phyloP scores from a whole-genome alignment of 1,140 invertebrate genomes.

The Himalopsyche phryganea region DNA sequence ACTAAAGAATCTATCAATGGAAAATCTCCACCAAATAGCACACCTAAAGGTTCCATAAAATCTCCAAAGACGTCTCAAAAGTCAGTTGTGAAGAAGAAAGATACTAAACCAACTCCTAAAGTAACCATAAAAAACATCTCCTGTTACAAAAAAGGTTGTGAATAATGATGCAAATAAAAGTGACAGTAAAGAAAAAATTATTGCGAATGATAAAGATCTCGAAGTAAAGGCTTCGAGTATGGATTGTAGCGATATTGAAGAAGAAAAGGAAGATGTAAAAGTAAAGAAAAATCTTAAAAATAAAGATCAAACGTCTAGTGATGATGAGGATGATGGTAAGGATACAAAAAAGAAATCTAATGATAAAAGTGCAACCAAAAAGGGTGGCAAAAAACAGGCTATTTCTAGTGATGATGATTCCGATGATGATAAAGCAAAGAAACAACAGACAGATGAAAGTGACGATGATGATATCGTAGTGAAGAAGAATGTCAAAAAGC shows the following conservation, averaged over 20 bases:
- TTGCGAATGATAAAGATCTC: not conserved
- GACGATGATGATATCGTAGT: conserved; percentile 6
- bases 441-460: conserved; percentile 5
- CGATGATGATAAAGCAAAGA: conserved; percentile 13
- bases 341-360: not conserved
- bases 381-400: conserved; percentile 2
- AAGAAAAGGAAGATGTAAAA: conserved; percentile 13
- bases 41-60: not conserved
- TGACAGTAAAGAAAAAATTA: conserved; percentile 1
- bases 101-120: conserved; percentile 6
- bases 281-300: conserved; percentile 7
- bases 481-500: not conserved
- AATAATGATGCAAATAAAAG: not conserved
- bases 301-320: not conserved
- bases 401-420: not conserved
- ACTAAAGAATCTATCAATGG: not conserved
- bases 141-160: not conserved
- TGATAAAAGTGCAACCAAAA: conserved; percentile 14
- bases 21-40: not conserved
- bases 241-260: conserved; percentile 1
- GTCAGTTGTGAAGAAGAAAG: not conserved
- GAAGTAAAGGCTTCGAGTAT: not conserved
- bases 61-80: not conserved
- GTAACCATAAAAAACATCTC: conserved; percentile 8
- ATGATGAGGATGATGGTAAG: not conserved